Evolutionary conservation across 1,140 invertebrate species (phyloP).

Genomic region (Lordiphosa collinella): DNA sequence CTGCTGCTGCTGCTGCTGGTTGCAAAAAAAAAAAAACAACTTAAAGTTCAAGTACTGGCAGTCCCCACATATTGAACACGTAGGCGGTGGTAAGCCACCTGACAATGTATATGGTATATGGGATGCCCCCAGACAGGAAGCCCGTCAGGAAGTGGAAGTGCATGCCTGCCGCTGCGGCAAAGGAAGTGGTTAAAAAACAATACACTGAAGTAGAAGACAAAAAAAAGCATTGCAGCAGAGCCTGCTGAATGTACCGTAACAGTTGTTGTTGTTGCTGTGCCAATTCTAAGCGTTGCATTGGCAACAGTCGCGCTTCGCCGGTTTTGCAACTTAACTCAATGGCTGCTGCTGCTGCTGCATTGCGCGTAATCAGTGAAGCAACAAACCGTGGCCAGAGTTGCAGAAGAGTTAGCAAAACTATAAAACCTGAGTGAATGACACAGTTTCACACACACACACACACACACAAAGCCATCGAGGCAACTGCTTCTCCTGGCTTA

Average conservation of each 20-base stretch:
- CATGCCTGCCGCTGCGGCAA: slow-evolving; percentile 43
- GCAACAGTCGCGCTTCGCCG: slow-evolving; percentile 76
- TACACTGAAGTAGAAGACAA: slow-evolving; percentile 12
- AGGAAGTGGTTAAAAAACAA: slow-evolving; percentile 72
- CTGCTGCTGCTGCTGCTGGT: slow-evolving; percentile 4
- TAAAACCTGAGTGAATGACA: slow-evolving; percentile 55
- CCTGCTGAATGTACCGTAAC: slow-evolving; percentile 60
- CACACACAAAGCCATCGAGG: slow-evolving; percentile 13
- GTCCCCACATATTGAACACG: slow-evolving; percentile 39
- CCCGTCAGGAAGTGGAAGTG: slow-evolving; percentile 37
- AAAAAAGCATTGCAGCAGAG: slow-evolving; percentile 34
- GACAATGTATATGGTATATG: slow-evolving; percentile 27
- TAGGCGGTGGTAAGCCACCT: slow-evolving; percentile 34
- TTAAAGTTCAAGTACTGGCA: slow-evolving; percentile 17
- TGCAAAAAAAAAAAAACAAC: slow-evolving; percentile 17
- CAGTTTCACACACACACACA: slow-evolving; percentile 57
- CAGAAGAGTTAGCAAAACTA: slow-evolving; percentile 42
- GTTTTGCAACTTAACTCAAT: slow-evolving; percentile 60
- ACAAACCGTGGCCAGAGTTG: slow-evolving; percentile 67
- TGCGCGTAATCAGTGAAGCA: slow-evolving; percentile 77
- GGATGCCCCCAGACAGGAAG: slow-evolving; percentile 42
- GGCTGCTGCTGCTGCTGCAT: slow-evolving; percentile 50
- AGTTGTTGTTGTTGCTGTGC: slow-evolving; percentile 59
- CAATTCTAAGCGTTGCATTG: slow-evolving; percentile 75
- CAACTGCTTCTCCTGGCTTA: slow-evolving; percentile 28